A percentile compares a stretch with the other conserved stretches of the same genome.
These are phyloP conservation scores for Temnopleurus reevesii DNA, from an alignment of 53 echinoderm and acorn worm species.

Conservation along the genomic window DNA sequence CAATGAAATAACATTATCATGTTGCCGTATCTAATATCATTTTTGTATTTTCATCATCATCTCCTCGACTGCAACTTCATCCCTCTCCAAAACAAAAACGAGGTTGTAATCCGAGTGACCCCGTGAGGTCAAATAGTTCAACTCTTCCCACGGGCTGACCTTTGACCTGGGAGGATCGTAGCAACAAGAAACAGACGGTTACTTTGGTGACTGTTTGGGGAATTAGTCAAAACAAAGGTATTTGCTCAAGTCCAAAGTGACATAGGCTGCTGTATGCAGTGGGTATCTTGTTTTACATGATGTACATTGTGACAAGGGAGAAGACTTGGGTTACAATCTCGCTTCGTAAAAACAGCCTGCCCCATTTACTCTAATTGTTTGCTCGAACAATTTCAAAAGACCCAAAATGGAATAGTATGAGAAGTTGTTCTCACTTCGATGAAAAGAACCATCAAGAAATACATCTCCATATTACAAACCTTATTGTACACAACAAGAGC, in stretches of 20 bases:
- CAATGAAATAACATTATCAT: background rate
- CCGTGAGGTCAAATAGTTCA: slow-evolving; percentile 53
- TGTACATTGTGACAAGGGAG: background rate
- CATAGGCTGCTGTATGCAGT: background rate
- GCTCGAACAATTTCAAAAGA: too few relatives aligned
- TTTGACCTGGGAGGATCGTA: slow-evolving; percentile 44
- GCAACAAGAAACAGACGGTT: slow-evolving; percentile 47
- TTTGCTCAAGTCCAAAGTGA: slow-evolving; percentile 17
- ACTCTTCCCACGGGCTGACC: slow-evolving; percentile 60
- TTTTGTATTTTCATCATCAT: background rate
- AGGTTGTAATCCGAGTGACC: slow-evolving; percentile 48
- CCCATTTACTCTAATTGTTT: too few relatives aligned
- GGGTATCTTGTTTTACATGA: background rate
- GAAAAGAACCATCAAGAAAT: too few relatives aligned
- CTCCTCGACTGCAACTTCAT: slow-evolving; percentile 3
- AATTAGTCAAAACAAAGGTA: slow-evolving; percentile 49
- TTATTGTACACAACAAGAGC: too few relatives aligned
- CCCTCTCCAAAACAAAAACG: slow-evolving; percentile 51
- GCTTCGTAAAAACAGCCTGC: too few relatives aligned
- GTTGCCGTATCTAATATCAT: slow-evolving; percentile 38
- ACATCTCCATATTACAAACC: too few relatives aligned
- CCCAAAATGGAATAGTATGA: too few relatives aligned
- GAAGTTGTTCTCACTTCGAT: too few relatives aligned
- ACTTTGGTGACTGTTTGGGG: slow-evolving; percentile 46
- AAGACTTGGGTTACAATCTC: background rate